Conservation (phyloP, 2,113 vertebrate genomes). For the human (Homo sapiens) region GRCh38 chr1:149950501-149951000, state of each 20-base stretch:
- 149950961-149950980: too few species aligned
- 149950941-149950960: too few species aligned
- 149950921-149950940: too few species aligned
- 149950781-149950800: not conserved
- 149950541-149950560: not conserved
- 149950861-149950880: too few species aligned
- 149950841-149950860: too few species aligned
- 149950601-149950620: not conserved
- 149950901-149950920: too few species aligned
- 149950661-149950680: not conserved
- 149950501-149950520: not conserved
- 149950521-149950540: not conserved
- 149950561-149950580: not conserved
- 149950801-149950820: not conserved
- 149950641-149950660: not conserved
- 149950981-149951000: too few species aligned
- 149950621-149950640: not conserved
- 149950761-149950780: not conserved
- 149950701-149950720: not conserved
- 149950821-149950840: too few species aligned
- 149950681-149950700: not conserved
- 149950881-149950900: too few species aligned
- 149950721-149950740: not conserved
- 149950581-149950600: not conserved
- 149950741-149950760: not conserved